Percentiles rank a stretch among this genome's conserved stretches.
Evolutionary conservation across 2,113 vertebrate genomes (phyloP).

Genomic region (Mirza zaza): DNA sequence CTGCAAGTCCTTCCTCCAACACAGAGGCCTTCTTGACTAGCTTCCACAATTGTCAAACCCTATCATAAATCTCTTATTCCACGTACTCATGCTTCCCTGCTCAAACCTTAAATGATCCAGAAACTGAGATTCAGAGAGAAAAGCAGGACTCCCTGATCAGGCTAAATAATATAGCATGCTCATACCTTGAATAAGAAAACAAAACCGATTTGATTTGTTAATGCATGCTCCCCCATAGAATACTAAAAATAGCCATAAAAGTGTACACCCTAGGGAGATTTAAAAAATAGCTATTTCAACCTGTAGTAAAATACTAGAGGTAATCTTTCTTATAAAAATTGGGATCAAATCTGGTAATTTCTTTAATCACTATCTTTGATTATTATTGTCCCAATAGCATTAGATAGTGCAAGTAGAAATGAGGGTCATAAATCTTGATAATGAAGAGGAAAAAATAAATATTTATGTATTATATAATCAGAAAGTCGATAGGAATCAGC

Average conservation of each 20-base stretch:
- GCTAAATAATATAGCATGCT: background rate
- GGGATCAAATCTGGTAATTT: background rate
- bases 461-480: slow-evolving; percentile 38
- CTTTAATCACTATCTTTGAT: slow-evolving; percentile 43
- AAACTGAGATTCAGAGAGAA: background rate
- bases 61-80: background rate
- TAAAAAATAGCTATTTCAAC: background rate
- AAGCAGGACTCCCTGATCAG: background rate
- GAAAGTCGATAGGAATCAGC: slow-evolving; percentile 35
- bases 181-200: background rate
- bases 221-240: background rate
- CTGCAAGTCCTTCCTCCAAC: background rate
- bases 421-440: slow-evolving; percentile 10
- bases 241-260: background rate
- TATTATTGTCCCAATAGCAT: background rate
- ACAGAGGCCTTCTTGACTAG: background rate
- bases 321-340: slow-evolving; percentile 42
- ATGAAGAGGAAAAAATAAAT: slow-evolving; percentile 29
- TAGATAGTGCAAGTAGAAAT: background rate
- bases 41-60: background rate
- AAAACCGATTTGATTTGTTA: background rate
- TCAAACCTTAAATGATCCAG: background rate
- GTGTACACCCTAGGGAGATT: background rate
- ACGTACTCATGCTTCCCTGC: background rate
- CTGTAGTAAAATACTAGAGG: background rate